phyloP scores from a whole-genome alignment of 2,797 vertebrate species.

The Anguilla obscura region DNA sequence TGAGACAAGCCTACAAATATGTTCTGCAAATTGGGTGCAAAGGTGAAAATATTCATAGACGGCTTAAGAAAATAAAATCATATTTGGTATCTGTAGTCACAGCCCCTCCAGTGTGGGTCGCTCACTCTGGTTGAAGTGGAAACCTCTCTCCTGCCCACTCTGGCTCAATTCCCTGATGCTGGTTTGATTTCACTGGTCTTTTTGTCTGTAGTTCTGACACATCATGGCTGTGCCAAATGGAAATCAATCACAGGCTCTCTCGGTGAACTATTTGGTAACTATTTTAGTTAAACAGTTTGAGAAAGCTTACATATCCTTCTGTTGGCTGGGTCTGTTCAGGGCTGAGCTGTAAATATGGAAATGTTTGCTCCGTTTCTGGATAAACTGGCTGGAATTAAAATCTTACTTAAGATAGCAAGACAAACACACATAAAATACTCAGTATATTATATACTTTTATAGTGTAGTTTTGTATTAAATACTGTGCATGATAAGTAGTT shows the following conservation, averaged over 20 bases:
- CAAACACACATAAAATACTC: constrained; percentile 11
- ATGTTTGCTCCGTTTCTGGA: constrained; percentile 45
- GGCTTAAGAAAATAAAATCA: background rate
- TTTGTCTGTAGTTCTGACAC: constrained; percentile 33
- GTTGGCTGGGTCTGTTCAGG: constrained; percentile 32
- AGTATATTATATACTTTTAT: background rate
- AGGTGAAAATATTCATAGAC: background rate
- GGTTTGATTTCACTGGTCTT: constrained; percentile 36
- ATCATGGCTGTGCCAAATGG: constrained; percentile 41
- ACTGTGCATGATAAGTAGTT: background rate
- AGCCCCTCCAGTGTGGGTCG: background rate
- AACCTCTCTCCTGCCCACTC: background rate
- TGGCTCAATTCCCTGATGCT: constrained; percentile 31
- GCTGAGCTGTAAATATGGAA: constrained; percentile 49
- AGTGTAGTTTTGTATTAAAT: background rate
- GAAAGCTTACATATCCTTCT: constrained; percentile 40
- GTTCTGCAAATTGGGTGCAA: background rate
- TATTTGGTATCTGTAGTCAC: background rate
- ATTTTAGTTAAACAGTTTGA: constrained; percentile 44
- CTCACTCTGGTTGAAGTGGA: background rate
- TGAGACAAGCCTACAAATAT: background rate
- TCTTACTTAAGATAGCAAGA: constrained; percentile 44
- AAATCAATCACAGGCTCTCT: constrained; percentile 32
- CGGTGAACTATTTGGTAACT: constrained; percentile 40
- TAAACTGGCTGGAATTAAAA: constrained; percentile 30